Evolutionary conservation across 2,888 invertebrate species (phyloP).

Genomic region (Cantharis rustica): DNA sequence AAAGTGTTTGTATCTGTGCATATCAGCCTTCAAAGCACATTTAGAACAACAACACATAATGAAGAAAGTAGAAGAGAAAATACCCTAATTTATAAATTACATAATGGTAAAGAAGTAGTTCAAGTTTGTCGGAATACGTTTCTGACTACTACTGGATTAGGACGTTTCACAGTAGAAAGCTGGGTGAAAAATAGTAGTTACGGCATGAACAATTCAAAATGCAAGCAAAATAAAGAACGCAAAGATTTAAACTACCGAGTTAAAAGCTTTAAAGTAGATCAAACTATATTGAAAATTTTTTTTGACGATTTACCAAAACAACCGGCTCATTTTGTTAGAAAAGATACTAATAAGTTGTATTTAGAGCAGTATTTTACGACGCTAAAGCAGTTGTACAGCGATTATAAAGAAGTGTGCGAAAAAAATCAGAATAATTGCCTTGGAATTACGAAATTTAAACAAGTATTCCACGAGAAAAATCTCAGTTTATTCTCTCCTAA

Average conservation of each 20-base stretch:
- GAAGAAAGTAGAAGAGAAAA: not conserved
- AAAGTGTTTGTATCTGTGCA: not conserved
- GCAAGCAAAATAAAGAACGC: too few species aligned
- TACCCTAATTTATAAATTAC: conserved; percentile 3
- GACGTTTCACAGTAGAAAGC: conserved; percentile 3
- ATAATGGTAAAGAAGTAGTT: conserved; percentile 10
- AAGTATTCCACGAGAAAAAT: not conserved
- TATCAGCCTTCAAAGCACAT: not conserved
- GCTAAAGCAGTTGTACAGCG: conserved; percentile 6
- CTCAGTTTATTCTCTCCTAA: conserved; percentile 15
- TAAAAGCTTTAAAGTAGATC: too few species aligned
- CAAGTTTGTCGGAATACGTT: conserved; percentile 6
- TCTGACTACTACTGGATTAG: conserved; percentile 13
- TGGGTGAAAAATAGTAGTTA: not conserved
- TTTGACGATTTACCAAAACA: too few species aligned
- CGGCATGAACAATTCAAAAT: not conserved
- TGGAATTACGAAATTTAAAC: too few species aligned
- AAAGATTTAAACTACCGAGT: too few species aligned
- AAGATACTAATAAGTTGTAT: too few species aligned
- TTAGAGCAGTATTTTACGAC: conserved; percentile 1
- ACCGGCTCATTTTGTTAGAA: too few species aligned
- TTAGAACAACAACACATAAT: not conserved
- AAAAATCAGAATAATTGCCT: not conserved
- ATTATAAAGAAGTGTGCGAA: not conserved
- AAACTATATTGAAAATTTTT: too few species aligned